A percentile compares a stretch with the other conserved stretches of the same genome.
Conservation (phyloP, 2,888 invertebrate species). For the Gibbula magus region DNA sequence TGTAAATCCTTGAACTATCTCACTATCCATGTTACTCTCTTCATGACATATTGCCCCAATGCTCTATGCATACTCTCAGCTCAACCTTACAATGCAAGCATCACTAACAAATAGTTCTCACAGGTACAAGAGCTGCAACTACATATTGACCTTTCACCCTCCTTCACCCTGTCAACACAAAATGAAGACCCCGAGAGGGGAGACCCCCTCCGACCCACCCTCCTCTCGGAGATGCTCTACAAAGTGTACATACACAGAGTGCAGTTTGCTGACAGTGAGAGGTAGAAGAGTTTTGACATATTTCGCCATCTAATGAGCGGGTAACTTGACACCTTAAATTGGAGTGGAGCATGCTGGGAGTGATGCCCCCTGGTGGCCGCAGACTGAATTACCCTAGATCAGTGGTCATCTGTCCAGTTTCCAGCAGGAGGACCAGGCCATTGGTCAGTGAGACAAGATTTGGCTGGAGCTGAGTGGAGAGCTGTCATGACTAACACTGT, state of each 20-base stretch:
- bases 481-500: background rate
- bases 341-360: background rate
- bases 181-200: background rate
- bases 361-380: background rate
- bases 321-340: conserved; percentile 6
- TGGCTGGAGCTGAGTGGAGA: background rate
- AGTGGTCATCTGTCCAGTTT: background rate
- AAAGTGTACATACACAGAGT: background rate
- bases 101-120: too few relatives aligned
- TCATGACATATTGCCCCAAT: too few relatives aligned
- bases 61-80: too few relatives aligned
- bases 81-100: too few relatives aligned
- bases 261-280: background rate
- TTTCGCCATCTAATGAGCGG: conserved; percentile 5
- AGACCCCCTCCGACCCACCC: background rate
- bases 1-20: too few relatives aligned
- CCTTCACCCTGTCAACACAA: too few relatives aligned
- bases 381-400: background rate
- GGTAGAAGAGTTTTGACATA: conserved; percentile 6
- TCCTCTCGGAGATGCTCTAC: background rate
- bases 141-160: too few relatives aligned
- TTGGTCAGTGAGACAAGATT: background rate
- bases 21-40: too few relatives aligned
- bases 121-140: too few relatives aligned
- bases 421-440: background rate